Conservation (phyloP, 2,888 invertebrate genomes). For the Athalia rosae region DNA sequence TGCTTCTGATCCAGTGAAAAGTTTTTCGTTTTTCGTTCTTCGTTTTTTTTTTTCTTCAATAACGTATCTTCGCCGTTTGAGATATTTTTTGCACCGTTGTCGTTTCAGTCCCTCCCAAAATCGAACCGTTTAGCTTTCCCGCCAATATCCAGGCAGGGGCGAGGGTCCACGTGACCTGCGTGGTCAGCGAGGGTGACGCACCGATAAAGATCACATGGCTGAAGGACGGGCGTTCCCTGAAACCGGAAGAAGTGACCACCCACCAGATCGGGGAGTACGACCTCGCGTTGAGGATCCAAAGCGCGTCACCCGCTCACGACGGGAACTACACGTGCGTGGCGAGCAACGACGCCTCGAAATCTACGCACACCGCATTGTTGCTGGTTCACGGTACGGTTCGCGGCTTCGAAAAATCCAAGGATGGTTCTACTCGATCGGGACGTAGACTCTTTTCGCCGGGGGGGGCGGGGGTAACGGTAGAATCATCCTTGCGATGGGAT, state of each 20-base stretch:
- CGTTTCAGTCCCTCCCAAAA: slow-evolving; percentile 75
- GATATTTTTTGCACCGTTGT: slow-evolving; percentile 56
- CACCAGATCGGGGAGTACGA: slow-evolving; percentile 70
- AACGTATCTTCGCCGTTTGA: background rate
- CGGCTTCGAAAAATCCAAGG: slow-evolving; percentile 1
- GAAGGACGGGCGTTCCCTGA: slow-evolving; percentile 76
- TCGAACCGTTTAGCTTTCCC: slow-evolving; percentile 75
- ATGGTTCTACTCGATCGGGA: slow-evolving; percentile 38
- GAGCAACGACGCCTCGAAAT: slow-evolving; percentile 74
- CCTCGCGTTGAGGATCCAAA: slow-evolving; percentile 74
- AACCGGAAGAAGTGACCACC: slow-evolving; percentile 68
- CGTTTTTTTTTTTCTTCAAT: background rate
- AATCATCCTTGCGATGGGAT: slow-evolving; percentile 44
- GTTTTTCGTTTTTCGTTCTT: background rate
- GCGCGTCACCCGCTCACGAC: slow-evolving; percentile 74
- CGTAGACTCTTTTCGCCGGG: slow-evolving; percentile 44
- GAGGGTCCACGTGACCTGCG: slow-evolving; percentile 74
- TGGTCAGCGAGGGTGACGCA: slow-evolving; percentile 75
- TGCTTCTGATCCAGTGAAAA: background rate
- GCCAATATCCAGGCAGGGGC: slow-evolving; percentile 73
- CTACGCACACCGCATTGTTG: slow-evolving; percentile 73
- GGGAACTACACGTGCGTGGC: slow-evolving; percentile 76
- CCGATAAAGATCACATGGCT: slow-evolving; percentile 77
- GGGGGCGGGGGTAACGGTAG: slow-evolving; percentile 45
- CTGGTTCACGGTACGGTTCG: slow-evolving; percentile 74